Evolutionary conservation across 2,797 vertebrate genomes (phyloP).

Genomic region (Pteronotus mesoamericanus): DNA sequence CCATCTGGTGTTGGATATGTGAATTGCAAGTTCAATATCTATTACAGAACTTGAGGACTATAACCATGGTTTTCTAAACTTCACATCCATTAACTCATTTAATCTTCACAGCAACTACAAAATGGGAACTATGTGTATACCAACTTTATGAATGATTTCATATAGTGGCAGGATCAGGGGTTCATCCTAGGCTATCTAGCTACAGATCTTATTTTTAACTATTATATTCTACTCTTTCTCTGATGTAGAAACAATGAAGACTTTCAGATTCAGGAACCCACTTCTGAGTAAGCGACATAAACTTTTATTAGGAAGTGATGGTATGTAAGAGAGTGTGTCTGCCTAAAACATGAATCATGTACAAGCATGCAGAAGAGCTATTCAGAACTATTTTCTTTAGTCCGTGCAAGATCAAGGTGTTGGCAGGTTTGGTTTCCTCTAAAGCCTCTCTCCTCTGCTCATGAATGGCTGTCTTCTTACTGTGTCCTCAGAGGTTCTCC

Average conservation of each 20-base stretch:
- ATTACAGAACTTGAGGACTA: background rate
- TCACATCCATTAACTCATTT: background rate
- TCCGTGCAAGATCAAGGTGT: background rate
- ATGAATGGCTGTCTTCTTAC: background rate
- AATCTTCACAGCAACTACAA: background rate
- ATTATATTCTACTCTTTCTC: background rate
- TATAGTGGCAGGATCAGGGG: background rate
- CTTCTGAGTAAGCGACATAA: background rate
- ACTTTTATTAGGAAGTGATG: background rate
- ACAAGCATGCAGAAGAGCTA: background rate
- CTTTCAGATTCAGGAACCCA: background rate
- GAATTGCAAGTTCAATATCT: slow-evolving; percentile 33
- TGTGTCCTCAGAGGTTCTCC: background rate
- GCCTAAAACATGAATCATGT: background rate
- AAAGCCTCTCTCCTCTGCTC: background rate
- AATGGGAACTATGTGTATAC: background rate
- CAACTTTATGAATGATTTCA: background rate
- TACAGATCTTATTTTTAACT: background rate
- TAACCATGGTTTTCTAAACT: background rate
- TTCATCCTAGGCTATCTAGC: background rate
- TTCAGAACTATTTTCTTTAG: background rate
- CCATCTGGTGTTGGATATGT: slow-evolving; percentile 54
- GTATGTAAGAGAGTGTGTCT: background rate
- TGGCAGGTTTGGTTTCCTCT: background rate
- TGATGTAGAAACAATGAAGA: background rate